phyloP scores from a whole-genome alignment of 2,888 invertebrate species.

The Synergus laeviventris region DNA sequence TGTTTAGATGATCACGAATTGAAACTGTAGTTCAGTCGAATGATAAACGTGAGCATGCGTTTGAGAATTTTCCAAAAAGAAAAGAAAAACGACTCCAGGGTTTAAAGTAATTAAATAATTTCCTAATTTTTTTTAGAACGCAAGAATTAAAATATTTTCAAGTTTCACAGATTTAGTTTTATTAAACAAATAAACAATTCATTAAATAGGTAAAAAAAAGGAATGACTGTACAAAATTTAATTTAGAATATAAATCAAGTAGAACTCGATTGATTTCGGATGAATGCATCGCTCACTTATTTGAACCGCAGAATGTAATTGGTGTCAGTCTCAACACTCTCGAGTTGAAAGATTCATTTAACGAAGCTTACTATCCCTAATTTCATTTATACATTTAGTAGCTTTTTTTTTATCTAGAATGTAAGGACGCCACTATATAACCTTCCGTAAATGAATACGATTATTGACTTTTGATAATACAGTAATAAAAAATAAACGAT shows the following conservation, averaged over 20 bases:
- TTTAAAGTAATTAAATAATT: no score
- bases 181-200: slow-evolving; percentile 10
- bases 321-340: slow-evolving; percentile 57
- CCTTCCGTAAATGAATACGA: slow-evolving; percentile 34
- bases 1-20: slow-evolving; percentile 62
- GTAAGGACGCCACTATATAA: slow-evolving; percentile 53
- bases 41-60: slow-evolving; percentile 41
- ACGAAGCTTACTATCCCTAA: slow-evolving; percentile 37
- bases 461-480: slow-evolving; percentile 39
- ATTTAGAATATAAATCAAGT: slow-evolving; percentile 4
- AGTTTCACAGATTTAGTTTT: not conserved
- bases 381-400: slow-evolving; percentile 58
- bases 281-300: slow-evolving; percentile 17
- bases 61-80: not conserved
- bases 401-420: slow-evolving; percentile 54
- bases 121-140: no score
- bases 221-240: slow-evolving; percentile 6
- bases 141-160: not conserved
- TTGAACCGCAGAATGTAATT: slow-evolving; percentile 55
- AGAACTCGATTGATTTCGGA: not conserved
- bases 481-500: slow-evolving; percentile 31
- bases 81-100: not conserved
- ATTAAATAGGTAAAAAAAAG: slow-evolving; percentile 13
- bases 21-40: slow-evolving; percentile 55
- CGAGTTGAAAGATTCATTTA: slow-evolving; percentile 52